Conservation (phyloP, 2,888 invertebrate species). For the Chrysolina americana region DNA sequence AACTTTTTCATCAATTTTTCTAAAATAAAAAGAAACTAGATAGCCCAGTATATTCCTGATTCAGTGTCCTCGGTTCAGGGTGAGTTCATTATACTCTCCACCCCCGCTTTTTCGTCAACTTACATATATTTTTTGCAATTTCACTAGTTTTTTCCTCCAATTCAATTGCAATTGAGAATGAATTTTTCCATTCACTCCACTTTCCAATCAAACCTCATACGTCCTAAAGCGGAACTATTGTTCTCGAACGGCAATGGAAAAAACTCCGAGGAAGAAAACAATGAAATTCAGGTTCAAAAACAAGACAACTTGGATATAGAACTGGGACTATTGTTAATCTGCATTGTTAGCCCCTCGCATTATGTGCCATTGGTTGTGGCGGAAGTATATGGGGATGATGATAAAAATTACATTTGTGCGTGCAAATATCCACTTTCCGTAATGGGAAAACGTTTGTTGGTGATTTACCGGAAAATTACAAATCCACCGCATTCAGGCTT, state of each 20-base stretch:
- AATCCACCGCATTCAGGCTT: neutral
- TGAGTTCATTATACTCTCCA: no score
- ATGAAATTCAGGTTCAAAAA: neutral
- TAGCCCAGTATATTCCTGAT: no score
- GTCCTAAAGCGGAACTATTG: neutral
- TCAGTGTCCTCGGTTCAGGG: no score
- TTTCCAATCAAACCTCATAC: no score
- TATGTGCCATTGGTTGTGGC: neutral
- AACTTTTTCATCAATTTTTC: no score
- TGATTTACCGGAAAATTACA: neutral
- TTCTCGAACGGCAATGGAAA: neutral
- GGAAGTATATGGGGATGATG: conserved; percentile 6
- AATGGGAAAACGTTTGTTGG: conserved; percentile 7
- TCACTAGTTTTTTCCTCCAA: no score
- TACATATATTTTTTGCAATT: no score
- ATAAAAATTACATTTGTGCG: neutral
- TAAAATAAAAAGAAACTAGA: no score
- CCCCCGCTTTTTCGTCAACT: no score
- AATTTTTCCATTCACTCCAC: neutral
- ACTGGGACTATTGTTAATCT: neutral
- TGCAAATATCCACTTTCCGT: conserved; percentile 10
- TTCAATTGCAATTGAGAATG: no score
- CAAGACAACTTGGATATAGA: neutral
- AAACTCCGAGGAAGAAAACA: neutral
- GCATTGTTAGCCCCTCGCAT: neutral